Evolutionary conservation across 2,888 invertebrate species (phyloP).

Genomic region (Eulithis testata): DNA sequence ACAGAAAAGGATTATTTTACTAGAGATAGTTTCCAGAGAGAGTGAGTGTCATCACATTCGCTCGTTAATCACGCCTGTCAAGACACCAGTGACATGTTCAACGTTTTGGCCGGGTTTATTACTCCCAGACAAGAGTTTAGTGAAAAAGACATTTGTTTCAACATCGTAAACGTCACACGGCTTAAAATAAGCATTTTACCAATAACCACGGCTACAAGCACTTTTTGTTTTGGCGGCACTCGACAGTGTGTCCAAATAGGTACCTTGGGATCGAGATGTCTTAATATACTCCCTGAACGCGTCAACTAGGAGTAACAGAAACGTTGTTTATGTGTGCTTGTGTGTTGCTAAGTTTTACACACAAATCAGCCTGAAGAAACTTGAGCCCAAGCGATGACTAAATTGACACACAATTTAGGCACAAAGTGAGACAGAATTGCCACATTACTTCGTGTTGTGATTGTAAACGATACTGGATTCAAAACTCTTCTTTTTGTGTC

Average conservation of each 20-base stretch:
- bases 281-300: neutral
- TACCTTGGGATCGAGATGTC: neutral
- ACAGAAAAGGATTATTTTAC: constrained; percentile 43
- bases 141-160: constrained; percentile 59
- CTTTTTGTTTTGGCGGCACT: constrained; percentile 14
- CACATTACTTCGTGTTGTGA: constrained; percentile 16
- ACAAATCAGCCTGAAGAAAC: neutral
- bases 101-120: constrained; percentile 65
- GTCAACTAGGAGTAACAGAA: neutral
- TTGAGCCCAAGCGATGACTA: neutral
- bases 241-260: neutral
- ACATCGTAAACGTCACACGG: constrained; percentile 62
- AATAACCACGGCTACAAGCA: constrained; percentile 47
- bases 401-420: constrained; percentile 4
- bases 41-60: constrained; percentile 53
- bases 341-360: neutral
- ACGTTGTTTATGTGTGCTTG: too few relatives aligned
- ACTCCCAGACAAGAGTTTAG: constrained; percentile 61
- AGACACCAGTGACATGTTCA: constrained; percentile 59
- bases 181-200: constrained; percentile 63
- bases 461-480: constrained; percentile 13
- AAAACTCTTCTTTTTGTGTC: constrained; percentile 17
- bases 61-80: constrained; percentile 75
- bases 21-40: constrained; percentile 27
- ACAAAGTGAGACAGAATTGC: constrained; percentile 16